These are phyloP conservation scores for Phymanthus crucifer DNA, from an alignment of 92 coral and sea anemone genomes.

Conservation along the genomic window DNA sequence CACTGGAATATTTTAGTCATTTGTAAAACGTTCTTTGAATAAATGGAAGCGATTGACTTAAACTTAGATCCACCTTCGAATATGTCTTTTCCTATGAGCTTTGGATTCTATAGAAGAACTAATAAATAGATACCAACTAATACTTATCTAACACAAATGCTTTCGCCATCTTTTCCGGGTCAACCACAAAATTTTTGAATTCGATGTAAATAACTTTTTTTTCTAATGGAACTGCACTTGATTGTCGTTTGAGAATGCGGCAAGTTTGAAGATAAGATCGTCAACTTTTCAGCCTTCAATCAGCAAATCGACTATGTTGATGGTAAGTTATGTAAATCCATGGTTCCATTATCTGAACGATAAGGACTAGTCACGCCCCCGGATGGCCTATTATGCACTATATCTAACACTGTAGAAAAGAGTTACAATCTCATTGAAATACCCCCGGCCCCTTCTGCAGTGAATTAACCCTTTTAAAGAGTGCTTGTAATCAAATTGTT, in stretches of 20 bases:
- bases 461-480: constrained; percentile 7
- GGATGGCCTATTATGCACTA: constrained; percentile 50
- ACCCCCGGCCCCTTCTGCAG: constrained; percentile 1
- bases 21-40: neutral
- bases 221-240: neutral
- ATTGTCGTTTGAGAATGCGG: constrained; percentile 8
- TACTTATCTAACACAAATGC: neutral
- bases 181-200: neutral
- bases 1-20: neutral
- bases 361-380: constrained; percentile 84
- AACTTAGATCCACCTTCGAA: neutral
- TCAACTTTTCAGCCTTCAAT: constrained; percentile 58
- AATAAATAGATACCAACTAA: neutral
- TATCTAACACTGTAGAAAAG: constrained; percentile 19
- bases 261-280: constrained; percentile 19
- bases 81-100: neutral
- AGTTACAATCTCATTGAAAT: constrained; percentile 13
- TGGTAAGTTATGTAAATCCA: constrained; percentile 80
- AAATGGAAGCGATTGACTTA: neutral
- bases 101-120: neutral
- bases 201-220: neutral
- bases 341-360: constrained; percentile 74
- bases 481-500: neutral
- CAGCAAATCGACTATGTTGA: constrained; percentile 81
- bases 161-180: neutral